These are phyloP conservation scores for Psephotus haematonotus DNA, from an alignment of 2,113 vertebrate species.

Conservation along the genomic window DNA sequence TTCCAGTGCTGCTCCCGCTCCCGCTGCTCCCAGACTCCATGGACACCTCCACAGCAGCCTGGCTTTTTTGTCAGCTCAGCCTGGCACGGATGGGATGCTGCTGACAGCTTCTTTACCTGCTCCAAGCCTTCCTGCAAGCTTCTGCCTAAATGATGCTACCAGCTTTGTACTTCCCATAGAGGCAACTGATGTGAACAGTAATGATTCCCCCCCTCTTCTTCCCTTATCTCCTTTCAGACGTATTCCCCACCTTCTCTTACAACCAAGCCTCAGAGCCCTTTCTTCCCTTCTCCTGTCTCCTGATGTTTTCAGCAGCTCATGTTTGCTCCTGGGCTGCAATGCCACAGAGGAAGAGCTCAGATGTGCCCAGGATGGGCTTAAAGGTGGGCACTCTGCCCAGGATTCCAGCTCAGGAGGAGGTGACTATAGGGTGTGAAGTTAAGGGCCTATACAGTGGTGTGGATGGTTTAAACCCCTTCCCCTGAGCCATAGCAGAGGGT, in stretches of 20 bases:
- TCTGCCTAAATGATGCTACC: background rate
- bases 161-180: background rate
- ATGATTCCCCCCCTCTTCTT: background rate
- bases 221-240: background rate
- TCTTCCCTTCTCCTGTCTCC: background rate
- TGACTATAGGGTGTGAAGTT: background rate
- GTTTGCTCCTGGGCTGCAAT: background rate
- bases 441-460: background rate
- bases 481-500: background rate
- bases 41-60: background rate
- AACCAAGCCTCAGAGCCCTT: background rate
- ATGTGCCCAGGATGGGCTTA: background rate
- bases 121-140: background rate
- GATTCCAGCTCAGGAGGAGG: accelerated
- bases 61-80: background rate
- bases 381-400: background rate
- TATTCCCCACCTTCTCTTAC: background rate
- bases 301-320: accelerated
- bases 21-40: background rate
- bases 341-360: background rate
- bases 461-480: background rate
- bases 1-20: background rate
- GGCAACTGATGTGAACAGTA: background rate
- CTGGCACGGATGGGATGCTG: background rate
- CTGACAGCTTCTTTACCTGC: background rate